A percentile compares a stretch with the other conserved stretches of the same genome.
Evolutionary conservation across 1,140 invertebrate genomes (phyloP).

Genomic region (Trinorchestia longiramus): DNA sequence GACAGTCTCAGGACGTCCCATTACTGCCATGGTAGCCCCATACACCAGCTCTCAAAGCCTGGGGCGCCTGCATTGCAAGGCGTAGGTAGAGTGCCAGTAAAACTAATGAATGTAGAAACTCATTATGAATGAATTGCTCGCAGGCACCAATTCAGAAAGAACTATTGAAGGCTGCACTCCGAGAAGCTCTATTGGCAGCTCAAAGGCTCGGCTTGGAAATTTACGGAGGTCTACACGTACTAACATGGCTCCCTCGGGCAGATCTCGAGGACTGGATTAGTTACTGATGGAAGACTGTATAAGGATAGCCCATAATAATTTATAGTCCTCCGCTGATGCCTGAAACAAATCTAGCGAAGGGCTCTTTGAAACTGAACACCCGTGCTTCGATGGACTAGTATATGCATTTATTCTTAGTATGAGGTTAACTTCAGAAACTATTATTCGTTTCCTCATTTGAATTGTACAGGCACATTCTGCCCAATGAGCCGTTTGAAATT

Average conservation of each 20-base stretch:
- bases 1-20: too few relatives aligned
- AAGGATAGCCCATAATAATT: not conserved
- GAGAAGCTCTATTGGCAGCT: not conserved
- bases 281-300: not conserved
- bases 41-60: not conserved
- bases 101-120: slow-evolving; percentile 44
- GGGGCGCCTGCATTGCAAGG: too few relatives aligned
- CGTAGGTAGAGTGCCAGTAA: not conserved
- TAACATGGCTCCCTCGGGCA: not conserved
- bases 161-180: not conserved
- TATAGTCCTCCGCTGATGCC: not conserved
- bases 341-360: not conserved
- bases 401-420: too few relatives aligned
- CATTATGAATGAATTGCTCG: slow-evolving; percentile 1
- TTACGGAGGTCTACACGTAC: not conserved
- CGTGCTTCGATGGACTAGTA: too few relatives aligned
- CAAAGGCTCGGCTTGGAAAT: not conserved
- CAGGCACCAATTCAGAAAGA: not conserved
- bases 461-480: too few relatives aligned
- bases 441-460: too few relatives aligned
- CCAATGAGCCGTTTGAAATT: too few relatives aligned
- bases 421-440: too few relatives aligned
- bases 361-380: not conserved
- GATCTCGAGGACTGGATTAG: not conserved
- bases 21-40: not conserved